phyloP scores from a whole-genome alignment of 1,140 invertebrate genomes.

The Macrocentrus cingulum region DNA sequence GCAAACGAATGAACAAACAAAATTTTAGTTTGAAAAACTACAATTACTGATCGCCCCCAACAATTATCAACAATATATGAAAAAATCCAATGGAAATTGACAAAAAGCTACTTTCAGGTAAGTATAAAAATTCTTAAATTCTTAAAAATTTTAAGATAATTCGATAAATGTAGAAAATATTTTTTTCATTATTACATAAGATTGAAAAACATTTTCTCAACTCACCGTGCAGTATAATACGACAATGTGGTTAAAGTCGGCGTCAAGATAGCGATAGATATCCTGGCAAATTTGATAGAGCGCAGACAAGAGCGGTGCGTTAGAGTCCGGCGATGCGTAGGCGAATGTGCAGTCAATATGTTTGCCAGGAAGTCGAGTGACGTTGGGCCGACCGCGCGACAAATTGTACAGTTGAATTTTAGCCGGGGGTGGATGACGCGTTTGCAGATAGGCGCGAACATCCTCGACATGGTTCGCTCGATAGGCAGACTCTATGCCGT shows the following conservation, averaged over 20 bases:
- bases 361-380: slow-evolving; percentile 55
- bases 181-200: slow-evolving; percentile 5
- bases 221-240: slow-evolving; percentile 85
- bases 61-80: no score
- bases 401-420: slow-evolving; percentile 82
- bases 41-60: no score
- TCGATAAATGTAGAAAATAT: slow-evolving; percentile 8
- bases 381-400: slow-evolving; percentile 63
- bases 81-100: slow-evolving; percentile 11
- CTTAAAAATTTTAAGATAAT: no score
- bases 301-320: slow-evolving; percentile 75
- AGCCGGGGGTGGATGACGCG: slow-evolving; percentile 70
- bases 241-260: slow-evolving; percentile 79
- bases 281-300: slow-evolving; percentile 82
- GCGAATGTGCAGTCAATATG: slow-evolving; percentile 70
- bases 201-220: slow-evolving; percentile 31
- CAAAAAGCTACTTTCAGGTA: no score
- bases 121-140: no score
- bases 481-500: slow-evolving; percentile 90
- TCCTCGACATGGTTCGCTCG: slow-evolving; percentile 93
- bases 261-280: slow-evolving; percentile 82
- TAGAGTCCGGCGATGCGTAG: slow-evolving; percentile 62
- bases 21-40: no score
- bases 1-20: slow-evolving; percentile 27
- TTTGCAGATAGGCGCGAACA: slow-evolving; percentile 74